Evolutionary conservation across 2,113 vertebrate species (phyloP), one percentile per base, ranked within the genome.

Genomic region (Heptranchias perlo): DNA sequence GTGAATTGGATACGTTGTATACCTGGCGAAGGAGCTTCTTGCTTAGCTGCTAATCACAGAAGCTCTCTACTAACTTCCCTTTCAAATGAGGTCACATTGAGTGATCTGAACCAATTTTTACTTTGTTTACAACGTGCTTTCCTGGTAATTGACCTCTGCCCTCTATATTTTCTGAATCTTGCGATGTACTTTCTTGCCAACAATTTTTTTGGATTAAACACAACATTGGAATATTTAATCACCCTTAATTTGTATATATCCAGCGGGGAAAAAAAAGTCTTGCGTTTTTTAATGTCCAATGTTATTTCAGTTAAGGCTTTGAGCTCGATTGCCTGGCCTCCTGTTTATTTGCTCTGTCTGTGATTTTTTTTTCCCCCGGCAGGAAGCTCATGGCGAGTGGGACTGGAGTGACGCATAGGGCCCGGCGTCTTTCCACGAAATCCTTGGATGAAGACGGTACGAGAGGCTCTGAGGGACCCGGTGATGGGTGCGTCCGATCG

Each of bases 361-460:
- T 54, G 23, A 52, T 89, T 87, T 61, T 5, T 89, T 25, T 28
- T 13, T 2, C 49, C 23, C 44, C 47, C 44, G 58, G 39, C 64
- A 67, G 64, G 94, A 95, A 52, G 64, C 44, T 67, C 28, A 49
- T 95, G 94, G 94, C 65, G 94, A 95, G 64, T 35, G 94, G 28
- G 47, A 16, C 94, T 10, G 25, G 64, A n/a, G 8, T 35, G 65
- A 35, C 65, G 47, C 3, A 52, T 1, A 31, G 65, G 65, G 13
- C 5, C 25, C 94, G 94, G 64, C 94, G 94, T 69, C 6, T 52
- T 28, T 67, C 28, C 21, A 25, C 65, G 18, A 95, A 95, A 49
- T 67, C 65, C 25, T 4, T 35, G 65, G 25, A 95, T 16, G 94
- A 73, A 47, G 94, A 73, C 13, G 28, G 23, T 35, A 4, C 65